Percentiles rank a stretch among this genome's conserved stretches.
Conservation (phyloP, 2,113 vertebrate species). For the Coptodon bakossiorum region DNA sequence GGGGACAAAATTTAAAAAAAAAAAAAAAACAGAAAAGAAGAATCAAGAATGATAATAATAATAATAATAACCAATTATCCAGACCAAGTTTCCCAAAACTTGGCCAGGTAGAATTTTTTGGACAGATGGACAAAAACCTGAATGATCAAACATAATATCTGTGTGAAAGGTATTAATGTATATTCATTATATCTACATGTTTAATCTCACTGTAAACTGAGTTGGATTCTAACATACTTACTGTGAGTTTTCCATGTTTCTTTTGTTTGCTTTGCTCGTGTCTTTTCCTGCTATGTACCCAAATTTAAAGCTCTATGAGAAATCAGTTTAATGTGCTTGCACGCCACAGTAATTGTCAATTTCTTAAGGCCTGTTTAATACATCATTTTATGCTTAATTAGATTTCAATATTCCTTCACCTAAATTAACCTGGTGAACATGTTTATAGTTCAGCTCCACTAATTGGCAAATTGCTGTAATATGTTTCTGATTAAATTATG, state of each 20-base stretch:
- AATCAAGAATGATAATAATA: not conserved
- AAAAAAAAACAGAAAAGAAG: rapidly evolving
- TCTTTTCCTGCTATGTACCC: not conserved
- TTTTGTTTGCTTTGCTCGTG: not conserved
- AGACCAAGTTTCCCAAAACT: not conserved
- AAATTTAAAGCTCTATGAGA: not conserved
- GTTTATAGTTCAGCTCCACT: not conserved
- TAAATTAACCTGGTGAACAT: not conserved
- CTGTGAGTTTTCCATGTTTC: not conserved
- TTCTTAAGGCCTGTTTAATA: not conserved
- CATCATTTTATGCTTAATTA: not conserved
- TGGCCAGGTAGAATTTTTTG: not conserved
- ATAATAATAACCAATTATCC: not conserved
- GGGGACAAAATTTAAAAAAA: too few relatives aligned
- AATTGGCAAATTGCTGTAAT: not conserved
- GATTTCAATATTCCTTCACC: not conserved
- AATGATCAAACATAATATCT: not conserved
- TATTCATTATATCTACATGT: not conserved
- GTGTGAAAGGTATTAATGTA: not conserved
- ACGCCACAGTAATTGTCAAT: not conserved
- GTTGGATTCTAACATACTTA: not conserved
- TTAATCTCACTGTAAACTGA: not conserved
- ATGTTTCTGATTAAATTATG: not conserved
- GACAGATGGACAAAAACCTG: not conserved
- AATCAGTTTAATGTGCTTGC: not conserved